Conservation (phyloP, 2,888 invertebrate genomes). For the Drosophila macrospina region DNA sequence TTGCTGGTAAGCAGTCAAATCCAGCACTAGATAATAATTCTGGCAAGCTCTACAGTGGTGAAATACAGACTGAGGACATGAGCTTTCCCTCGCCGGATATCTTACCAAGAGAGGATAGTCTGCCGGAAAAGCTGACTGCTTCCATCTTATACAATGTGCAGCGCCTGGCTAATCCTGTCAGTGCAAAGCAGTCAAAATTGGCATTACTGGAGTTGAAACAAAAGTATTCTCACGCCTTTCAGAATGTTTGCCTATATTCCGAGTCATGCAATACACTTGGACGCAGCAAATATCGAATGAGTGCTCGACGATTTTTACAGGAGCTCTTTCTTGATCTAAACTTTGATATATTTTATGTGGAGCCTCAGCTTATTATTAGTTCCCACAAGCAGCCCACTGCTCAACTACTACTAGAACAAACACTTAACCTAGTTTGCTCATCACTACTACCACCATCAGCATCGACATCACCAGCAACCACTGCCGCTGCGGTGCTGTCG, state of each 20-base stretch:
- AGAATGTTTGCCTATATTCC: conserved; percentile 96
- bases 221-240: conserved; percentile 90
- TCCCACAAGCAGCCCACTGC: conserved; percentile 62
- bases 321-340: conserved; percentile 95
- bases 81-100: conserved; percentile 85
- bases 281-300: conserved; percentile 92
- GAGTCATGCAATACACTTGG: conserved; percentile 94
- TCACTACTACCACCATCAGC: not conserved
- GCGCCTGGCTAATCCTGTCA: conserved; percentile 92
- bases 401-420: conserved; percentile 20
- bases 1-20: conserved; percentile 67
- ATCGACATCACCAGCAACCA: not conserved
- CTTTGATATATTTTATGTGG: conserved; percentile 88
- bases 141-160: conserved; percentile 90
- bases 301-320: conserved; percentile 94
- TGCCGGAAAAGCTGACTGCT: conserved; percentile 83
- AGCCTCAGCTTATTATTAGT: conserved; percentile 86
- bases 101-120: conserved; percentile 84
- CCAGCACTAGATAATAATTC: conserved; percentile 50
- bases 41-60: not conserved
- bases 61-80: conserved; percentile 81
- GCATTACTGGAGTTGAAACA: conserved; percentile 91
- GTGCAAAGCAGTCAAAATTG: conserved; percentile 92
- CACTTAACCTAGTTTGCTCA: not conserved
- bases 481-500: conserved; percentile 18